These are phyloP conservation scores for Gryllus bimaculatus DNA, from an alignment of 1,140 invertebrate species.

Conservation along the genomic window DNA sequence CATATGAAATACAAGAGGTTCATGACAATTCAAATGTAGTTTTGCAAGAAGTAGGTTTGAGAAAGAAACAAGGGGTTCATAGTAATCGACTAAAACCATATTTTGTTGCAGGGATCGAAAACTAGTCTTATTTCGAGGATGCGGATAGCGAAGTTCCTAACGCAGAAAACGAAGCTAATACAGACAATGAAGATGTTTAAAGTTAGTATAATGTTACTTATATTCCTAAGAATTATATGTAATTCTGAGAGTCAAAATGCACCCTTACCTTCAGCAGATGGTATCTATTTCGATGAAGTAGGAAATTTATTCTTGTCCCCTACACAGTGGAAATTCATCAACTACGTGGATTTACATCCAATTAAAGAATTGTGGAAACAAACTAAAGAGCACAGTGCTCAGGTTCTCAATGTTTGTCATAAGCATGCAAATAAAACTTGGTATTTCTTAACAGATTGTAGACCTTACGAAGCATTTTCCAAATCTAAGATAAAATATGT, in stretches of 20 bases:
- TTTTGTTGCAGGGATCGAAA: background rate
- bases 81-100: slow-evolving; percentile 11
- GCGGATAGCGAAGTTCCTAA: background rate
- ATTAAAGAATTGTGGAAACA: too few relatives aligned
- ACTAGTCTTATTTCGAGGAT: background rate
- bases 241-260: too few relatives aligned
- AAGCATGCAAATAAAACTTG: too few relatives aligned
- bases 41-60: background rate
- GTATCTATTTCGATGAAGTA: slow-evolving; percentile 8
- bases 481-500: slow-evolving; percentile 6
- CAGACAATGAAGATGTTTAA: background rate
- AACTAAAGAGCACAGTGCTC: too few relatives aligned
- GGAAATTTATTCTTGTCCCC: background rate
- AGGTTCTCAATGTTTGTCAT: too few relatives aligned
- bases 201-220: too few relatives aligned
- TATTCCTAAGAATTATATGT: too few relatives aligned
- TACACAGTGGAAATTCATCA: background rate
- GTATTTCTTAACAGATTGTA: too few relatives aligned
- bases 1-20: background rate
- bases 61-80: background rate
- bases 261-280: too few relatives aligned
- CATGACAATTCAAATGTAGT: background rate
- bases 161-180: too few relatives aligned
- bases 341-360: background rate
- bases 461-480: too few relatives aligned